Base-by-base conservation (phyloP, 2,797 vertebrate genomes). In the Micropoecilia bifurca region DNA sequence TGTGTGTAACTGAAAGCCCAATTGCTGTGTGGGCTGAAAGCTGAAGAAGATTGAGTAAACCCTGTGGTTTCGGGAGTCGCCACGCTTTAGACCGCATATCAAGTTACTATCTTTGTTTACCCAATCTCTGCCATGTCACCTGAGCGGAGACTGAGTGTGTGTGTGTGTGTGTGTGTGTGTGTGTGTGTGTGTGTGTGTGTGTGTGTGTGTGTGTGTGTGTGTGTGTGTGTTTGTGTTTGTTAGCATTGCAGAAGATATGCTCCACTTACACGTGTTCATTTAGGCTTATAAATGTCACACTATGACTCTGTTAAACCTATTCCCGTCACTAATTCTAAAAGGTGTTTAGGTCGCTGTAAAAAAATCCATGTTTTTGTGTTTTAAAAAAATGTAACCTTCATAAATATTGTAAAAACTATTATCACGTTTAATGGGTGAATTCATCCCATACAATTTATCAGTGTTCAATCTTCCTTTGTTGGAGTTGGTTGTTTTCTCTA, bases 121-220 rank as follows among this genome's bases (percentile, higher is more conserved):
- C 87, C 89, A 93, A 93, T 93, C 94, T 93, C 76, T 91, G 90
- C 89, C 82, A 1, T 89, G 91, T 90, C 89, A 95, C 90, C 90
- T 73, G 91, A 94, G 91, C 89, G 84, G 68, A 14, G 33, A 1
- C 57, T 0, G 72, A 43, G 88, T 85, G 84, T 78, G 85, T 63
- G 30, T 6, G 25, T n/a, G 48, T 8, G 48, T 3, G 6, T 13
- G 47, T 71, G 50, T 36, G 75, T 81, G 88, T 85, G 84, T 78
- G 85, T 63, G 30, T 6, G 25, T n/a, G 48, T 8, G 48, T n/a
- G 88, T 85, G 84, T 78, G 85, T 63, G 30, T 6, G 25, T n/a
- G 48, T 8, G 48, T n/a, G 88, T 85, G 84, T 78, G 85, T 63
- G 30, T 6, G 25, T n/a, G 48, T 8, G 48, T n/a, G 88, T 85